A percentile compares a stretch with the other conserved stretches of the same genome.
Evolutionary conservation across 2,113 vertebrate species (phyloP).

Genomic region (Mionectes macconnelli): DNA sequence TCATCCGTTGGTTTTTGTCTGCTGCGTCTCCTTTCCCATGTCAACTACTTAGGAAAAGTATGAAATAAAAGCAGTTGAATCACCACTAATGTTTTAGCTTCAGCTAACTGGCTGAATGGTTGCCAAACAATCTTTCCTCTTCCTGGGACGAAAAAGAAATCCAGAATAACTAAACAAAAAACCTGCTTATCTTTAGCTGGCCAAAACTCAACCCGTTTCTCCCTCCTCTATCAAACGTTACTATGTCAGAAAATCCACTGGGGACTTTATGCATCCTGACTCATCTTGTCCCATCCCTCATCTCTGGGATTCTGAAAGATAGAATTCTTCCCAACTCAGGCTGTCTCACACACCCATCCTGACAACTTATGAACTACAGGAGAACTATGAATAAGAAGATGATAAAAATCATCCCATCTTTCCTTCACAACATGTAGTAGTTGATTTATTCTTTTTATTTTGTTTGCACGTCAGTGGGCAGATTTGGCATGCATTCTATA

Average conservation of each 20-base stretch:
- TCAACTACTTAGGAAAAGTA: neutral
- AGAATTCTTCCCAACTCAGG: neutral
- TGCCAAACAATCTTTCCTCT: neutral
- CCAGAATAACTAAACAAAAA: neutral
- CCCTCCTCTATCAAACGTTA: neutral
- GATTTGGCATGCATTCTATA: neutral
- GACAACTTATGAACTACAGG: neutral
- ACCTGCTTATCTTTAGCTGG: neutral
- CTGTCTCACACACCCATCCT: neutral
- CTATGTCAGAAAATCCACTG: neutral
- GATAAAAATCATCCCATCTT: neutral
- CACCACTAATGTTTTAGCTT: neutral
- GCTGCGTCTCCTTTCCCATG: constrained; percentile 20
- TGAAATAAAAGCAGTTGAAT: neutral
- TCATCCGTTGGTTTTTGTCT: neutral
- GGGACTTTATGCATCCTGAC: neutral
- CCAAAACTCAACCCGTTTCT: neutral
- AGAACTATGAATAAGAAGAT: neutral
- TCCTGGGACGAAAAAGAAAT: neutral
- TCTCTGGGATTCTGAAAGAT: neutral
- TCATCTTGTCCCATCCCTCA: neutral
- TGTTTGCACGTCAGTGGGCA: neutral
- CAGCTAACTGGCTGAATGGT: neutral
- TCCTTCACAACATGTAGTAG: neutral
- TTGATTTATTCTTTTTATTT: neutral